Base-by-base conservation (phyloP, 2,113 vertebrate genomes). In the Emydura subglobosa region DNA sequence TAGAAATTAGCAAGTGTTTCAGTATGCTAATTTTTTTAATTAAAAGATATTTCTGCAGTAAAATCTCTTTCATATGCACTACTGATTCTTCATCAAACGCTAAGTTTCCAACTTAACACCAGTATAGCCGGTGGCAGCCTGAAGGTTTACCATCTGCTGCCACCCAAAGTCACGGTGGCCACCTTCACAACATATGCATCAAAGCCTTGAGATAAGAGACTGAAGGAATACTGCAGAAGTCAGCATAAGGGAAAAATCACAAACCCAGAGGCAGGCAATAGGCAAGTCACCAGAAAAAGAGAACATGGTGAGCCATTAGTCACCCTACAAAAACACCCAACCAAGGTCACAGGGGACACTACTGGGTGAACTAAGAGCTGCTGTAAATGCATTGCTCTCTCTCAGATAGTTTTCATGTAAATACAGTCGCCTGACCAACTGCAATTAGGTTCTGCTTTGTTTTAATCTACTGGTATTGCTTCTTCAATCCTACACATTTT, bases 141-240 rank as follows among this genome's bases (percentile, higher is more conserved):
- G 98, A 99, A 99, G 99, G 98, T 98, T 98, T 98, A 97, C 99
- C 99, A 99, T 99, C 99, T 99, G 99, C 98, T 98, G 98, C 98
- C 97, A 98, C 97, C 98, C 98, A 97, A 98, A 99, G 98, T 98
- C 98, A 97, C 98, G 94, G 97, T 98, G 98, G 98, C 98, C 98
- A 98, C 98, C 98, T 99, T 99, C 98, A 98, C 97, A 98, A 99
- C 99, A 99, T 97, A 98, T 97, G 99, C 98, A 99, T 98, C 98
- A 98, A 98, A 99, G 99, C 98, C 97, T 98, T 96, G 97, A 99
- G 98, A 99, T 98, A 98, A 98, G 98, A 98, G 98, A 96, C 96
- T 42, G 98, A 98, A 98, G 98, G 98, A 98, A 98, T 96, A 97
- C 97, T 94, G 98, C 97, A 97, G 93, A 98, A 98, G 98, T 98